These are phyloP conservation scores for Bombyx mandarina DNA, from an alignment of 1,140 invertebrate species.

Conservation along the genomic window DNA sequence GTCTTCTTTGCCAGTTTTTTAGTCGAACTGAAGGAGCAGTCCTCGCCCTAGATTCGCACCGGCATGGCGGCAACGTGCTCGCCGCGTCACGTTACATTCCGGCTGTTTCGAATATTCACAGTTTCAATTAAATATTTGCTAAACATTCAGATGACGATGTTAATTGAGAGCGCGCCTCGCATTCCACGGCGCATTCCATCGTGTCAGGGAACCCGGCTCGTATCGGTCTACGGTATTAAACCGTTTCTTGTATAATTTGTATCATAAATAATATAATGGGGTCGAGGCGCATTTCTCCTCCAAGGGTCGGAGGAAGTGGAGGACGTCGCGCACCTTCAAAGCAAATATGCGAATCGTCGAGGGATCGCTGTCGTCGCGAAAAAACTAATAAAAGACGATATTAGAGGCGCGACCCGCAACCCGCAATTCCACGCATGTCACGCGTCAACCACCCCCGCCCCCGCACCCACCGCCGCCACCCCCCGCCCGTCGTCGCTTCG, in stretches of 20 bases:
- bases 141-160: slow-evolving; percentile 23
- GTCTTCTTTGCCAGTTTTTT: slow-evolving; percentile 7
- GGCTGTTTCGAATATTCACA: slow-evolving; percentile 20
- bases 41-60: slow-evolving; percentile 6
- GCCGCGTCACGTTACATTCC: slow-evolving; percentile 19
- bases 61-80: slow-evolving; percentile 3
- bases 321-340: slow-evolving; percentile 31
- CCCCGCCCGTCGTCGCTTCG: not conserved
- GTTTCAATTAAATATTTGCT: slow-evolving; percentile 38
- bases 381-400: slow-evolving; percentile 64
- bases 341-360: slow-evolving; percentile 36
- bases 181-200: slow-evolving; percentile 21
- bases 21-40: slow-evolving; percentile 8
- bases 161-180: slow-evolving; percentile 28
- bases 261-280: too few species aligned
- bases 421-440: slow-evolving; percentile 15
- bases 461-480: not conserved
- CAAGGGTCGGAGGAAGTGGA: slow-evolving; percentile 11
- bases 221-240: too few species aligned
- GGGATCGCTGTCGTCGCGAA: slow-evolving; percentile 41
- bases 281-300: too few species aligned
- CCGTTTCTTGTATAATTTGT: too few species aligned
- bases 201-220: not conserved
- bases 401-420: slow-evolving; percentile 29
- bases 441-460: slow-evolving; percentile 4